Percentiles rank a stretch among this genome's conserved stretches.
Conservation (phyloP, 2,888 invertebrate genomes). For the Empis livida region DNA sequence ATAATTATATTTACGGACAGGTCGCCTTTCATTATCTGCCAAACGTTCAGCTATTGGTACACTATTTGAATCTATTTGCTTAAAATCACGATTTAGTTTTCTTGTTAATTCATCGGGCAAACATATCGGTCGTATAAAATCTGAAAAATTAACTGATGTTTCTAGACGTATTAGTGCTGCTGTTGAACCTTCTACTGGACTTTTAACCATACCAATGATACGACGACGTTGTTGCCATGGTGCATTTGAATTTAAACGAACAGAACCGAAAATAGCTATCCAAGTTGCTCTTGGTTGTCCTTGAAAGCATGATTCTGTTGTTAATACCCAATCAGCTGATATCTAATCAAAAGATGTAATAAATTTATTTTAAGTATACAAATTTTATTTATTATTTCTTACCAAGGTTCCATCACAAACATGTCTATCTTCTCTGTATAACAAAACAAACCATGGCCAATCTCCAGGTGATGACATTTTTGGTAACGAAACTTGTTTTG, state of each 20-base stretch:
- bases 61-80: conserved; percentile 18
- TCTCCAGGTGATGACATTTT: conserved; percentile 70
- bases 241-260: conserved; percentile 62
- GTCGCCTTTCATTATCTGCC: not conserved
- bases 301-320: conserved; percentile 79
- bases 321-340: conserved; percentile 70
- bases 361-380: not conserved
- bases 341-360: conserved; percentile 16
- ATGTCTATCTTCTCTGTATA: conserved; percentile 72
- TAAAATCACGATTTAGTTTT: conserved; percentile 21
- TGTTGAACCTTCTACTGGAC: conserved; percentile 79
- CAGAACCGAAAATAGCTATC: conserved; percentile 65
- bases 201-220: conserved; percentile 76
- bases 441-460: conserved; percentile 86
- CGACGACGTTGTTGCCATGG: conserved; percentile 81
- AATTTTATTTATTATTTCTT: not conserved
- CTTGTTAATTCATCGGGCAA: conserved; percentile 46
- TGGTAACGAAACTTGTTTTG: conserved; percentile 38
- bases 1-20: too few species aligned
- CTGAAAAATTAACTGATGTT: conserved; percentile 58
- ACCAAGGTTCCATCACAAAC: conserved; percentile 80
- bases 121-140: conserved; percentile 74
- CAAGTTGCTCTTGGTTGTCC: conserved; percentile 81
- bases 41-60: conserved; percentile 30
- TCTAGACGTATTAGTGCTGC: conserved; percentile 70